Evolutionary conservation across 1,140 invertebrate species (phyloP).

Genomic region (Drosophila punjabiensis): DNA sequence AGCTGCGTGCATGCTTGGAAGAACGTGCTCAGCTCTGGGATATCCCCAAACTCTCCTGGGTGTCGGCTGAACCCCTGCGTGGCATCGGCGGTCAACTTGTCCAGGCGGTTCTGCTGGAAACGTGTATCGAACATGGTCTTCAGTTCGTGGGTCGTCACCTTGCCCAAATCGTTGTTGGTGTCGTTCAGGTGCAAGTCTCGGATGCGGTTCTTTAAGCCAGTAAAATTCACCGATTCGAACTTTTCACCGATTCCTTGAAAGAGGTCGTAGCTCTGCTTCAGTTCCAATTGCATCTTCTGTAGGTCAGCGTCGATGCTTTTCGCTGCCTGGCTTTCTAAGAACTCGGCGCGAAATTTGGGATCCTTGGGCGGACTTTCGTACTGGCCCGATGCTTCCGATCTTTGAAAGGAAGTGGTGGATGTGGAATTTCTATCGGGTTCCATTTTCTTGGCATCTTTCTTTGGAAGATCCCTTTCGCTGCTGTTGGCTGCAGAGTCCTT

Average conservation of each 20-base stretch:
- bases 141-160: slow-evolving; percentile 50
- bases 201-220: slow-evolving; percentile 65
- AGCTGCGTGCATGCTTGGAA: slow-evolving; percentile 75
- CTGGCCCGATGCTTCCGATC: not conserved
- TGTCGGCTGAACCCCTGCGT: slow-evolving; percentile 68
- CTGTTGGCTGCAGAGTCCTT: slow-evolving; percentile 40
- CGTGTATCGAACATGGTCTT: slow-evolving; percentile 63
- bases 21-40: slow-evolving; percentile 77
- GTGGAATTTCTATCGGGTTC: not conserved
- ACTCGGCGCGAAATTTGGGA: slow-evolving; percentile 27
- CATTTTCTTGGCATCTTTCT: not conserved
- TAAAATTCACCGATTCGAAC: slow-evolving; percentile 70
- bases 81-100: slow-evolving; percentile 64
- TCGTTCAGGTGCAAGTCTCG: slow-evolving; percentile 66
- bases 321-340: slow-evolving; percentile 41
- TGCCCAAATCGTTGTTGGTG: slow-evolving; percentile 41
- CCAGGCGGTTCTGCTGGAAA: slow-evolving; percentile 59
- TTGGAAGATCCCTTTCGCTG: not conserved
- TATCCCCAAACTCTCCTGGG: slow-evolving; percentile 82
- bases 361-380: slow-evolving; percentile 21
- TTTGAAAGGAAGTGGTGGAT: slow-evolving; percentile 17
- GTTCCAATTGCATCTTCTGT: slow-evolving; percentile 69
- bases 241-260: slow-evolving; percentile 74
- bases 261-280: slow-evolving; percentile 71
- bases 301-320: slow-evolving; percentile 69